Conservation (phyloP, 2,113 vertebrate species). For the Urocynchramus pylzowi region DNA sequence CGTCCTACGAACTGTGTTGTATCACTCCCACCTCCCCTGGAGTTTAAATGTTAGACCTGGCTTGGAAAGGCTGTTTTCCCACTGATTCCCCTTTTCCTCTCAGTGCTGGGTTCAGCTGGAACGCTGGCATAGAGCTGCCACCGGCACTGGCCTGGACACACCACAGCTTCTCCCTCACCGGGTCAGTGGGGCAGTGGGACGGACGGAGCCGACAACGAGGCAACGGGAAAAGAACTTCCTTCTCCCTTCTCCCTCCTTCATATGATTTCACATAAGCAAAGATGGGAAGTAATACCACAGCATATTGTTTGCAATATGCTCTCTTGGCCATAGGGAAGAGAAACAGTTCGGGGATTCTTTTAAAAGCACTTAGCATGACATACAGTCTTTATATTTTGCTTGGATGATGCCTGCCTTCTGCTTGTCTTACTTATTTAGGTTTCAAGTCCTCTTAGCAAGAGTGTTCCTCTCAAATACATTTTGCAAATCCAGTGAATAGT, state of each 20-base stretch:
- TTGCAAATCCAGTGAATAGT: background rate
- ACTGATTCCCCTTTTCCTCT: background rate
- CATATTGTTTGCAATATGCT: slow-evolving; percentile 61
- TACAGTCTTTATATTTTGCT: slow-evolving; percentile 47
- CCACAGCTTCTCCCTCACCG: background rate
- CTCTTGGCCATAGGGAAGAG: slow-evolving; percentile 52
- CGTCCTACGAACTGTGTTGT: background rate
- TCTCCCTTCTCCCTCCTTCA: background rate
- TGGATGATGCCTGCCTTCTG: slow-evolving; percentile 50
- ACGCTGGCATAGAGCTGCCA: background rate
- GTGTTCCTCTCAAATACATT: background rate
- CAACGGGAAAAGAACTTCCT: background rate
- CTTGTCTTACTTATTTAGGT: slow-evolving; percentile 38
- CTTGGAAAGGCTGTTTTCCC: background rate
- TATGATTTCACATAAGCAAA: slow-evolving; percentile 40
- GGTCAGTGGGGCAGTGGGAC: background rate
- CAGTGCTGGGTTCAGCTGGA: background rate
- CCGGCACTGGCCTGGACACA: fast-evolving
- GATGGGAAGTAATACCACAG: slow-evolving; percentile 23
- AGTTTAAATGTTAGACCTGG: background rate
- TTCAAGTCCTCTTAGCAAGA: slow-evolving; percentile 3
- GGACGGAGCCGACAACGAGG: background rate
- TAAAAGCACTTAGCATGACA: slow-evolving; percentile 48
- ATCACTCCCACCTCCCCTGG: background rate
- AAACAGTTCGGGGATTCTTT: slow-evolving; percentile 38